Evolutionary conservation across 2,113 vertebrate species (phyloP).

Genomic region (Pteropus alecto): DNA sequence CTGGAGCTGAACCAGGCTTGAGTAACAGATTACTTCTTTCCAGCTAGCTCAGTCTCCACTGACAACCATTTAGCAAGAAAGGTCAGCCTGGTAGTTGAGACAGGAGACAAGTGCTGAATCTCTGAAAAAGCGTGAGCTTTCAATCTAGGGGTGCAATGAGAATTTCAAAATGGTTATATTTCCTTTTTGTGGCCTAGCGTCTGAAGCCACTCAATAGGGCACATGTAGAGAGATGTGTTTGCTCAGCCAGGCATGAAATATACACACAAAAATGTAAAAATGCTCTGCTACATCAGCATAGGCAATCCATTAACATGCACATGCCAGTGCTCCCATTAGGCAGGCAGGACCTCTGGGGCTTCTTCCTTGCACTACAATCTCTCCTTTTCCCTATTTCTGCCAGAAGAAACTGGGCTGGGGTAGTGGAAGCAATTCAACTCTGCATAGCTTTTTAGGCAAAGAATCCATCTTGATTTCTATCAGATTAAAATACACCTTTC

Average conservation of each 20-base stretch:
- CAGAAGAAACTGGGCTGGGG: not conserved
- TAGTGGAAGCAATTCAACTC: not conserved
- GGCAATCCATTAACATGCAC: not conserved
- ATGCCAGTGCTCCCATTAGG: not conserved
- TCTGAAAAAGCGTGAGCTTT: slow-evolving; percentile 43
- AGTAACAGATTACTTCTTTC: slow-evolving; percentile 67
- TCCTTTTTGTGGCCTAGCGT: not conserved
- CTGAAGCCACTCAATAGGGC: not conserved
- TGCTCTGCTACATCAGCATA: not conserved
- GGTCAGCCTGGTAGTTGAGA: slow-evolving; percentile 28
- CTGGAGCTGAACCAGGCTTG: slow-evolving; percentile 41
- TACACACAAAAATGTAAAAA: not conserved
- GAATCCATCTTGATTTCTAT: slow-evolving; percentile 38
- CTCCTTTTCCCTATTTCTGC: not conserved
- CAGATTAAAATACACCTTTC: slow-evolving; percentile 33
- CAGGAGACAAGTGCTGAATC: not conserved
- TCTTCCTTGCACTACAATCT: not conserved
- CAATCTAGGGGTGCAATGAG: not conserved
- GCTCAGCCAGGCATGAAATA: slow-evolving; percentile 26
- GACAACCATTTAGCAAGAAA: slow-evolving; percentile 56
- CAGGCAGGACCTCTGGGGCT: not conserved
- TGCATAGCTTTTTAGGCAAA: not conserved
- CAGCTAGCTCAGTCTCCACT: slow-evolving; percentile 45
- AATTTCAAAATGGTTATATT: not conserved
- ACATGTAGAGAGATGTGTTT: not conserved